Percentiles rank a stretch among this genome's conserved stretches.
These are phyloP conservation scores for Cataglyphis albicans DNA, from an alignment of 2,888 invertebrate species.

Conservation along the genomic window DNA sequence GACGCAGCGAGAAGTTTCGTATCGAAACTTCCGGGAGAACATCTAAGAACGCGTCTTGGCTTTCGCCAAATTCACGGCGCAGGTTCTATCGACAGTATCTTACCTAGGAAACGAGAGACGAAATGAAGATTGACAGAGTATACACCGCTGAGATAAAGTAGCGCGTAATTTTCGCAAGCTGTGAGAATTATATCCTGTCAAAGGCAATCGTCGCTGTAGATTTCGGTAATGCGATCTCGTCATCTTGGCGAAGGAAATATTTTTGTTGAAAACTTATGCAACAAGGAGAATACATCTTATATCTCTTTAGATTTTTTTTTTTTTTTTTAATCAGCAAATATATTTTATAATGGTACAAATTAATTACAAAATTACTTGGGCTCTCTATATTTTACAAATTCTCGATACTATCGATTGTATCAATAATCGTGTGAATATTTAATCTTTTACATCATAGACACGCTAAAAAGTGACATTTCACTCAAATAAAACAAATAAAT, in stretches of 20 bases:
- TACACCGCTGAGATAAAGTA: conserved; percentile 26
- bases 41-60: conserved; percentile 64
- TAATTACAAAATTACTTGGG: background rate
- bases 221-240: conserved; percentile 21
- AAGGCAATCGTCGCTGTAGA: conserved; percentile 19
- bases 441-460: background rate
- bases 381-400: background rate
- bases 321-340: background rate
- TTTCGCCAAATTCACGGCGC: conserved; percentile 65
- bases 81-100: conserved; percentile 58
- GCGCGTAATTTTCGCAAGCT: conserved; percentile 35
- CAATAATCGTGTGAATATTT: background rate
- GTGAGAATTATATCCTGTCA: background rate
- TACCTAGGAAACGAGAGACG: conserved; percentile 28
- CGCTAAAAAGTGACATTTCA: background rate
- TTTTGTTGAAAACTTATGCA: background rate
- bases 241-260: background rate
- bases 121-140: conserved; percentile 17
- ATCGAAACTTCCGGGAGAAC: conserved; percentile 67
- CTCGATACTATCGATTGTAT: background rate
- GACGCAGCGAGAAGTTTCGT: conserved; percentile 63
- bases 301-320: background rate
- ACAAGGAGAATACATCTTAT: background rate
- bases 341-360: background rate
- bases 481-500: background rate